Base-by-base conservation (phyloP, 2,797 vertebrate species). In the Onychomys torridus region DNA sequence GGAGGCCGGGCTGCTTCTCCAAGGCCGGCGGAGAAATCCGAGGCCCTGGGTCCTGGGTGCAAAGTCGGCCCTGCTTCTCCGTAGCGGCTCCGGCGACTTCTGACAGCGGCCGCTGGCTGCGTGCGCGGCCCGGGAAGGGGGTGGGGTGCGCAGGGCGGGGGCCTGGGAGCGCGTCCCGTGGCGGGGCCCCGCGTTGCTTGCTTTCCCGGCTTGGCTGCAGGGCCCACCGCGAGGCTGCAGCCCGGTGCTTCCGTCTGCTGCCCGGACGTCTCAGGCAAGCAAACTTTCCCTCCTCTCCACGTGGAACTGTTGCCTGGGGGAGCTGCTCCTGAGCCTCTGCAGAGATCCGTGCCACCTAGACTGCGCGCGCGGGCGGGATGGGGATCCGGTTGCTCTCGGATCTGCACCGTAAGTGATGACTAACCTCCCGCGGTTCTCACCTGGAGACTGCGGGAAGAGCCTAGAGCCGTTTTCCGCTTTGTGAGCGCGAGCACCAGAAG, bases 131-230 rank as follows among this genome's bases (percentile, higher is more conserved):
- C 61, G 29, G 43, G 87, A 88, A 96, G 95, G 96, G 96, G 96
- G 97, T 96, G 97, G 95, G 93, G 97, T 93, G 95, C 96, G 77
- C 95, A n/a, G 96, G 95, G 97, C 94, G 96, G 97, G 96, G 97
- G 95, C 83, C 94, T 90, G 97, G 94, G 93, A 96, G 89, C 91
- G 82, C 95, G 91, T 79, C 96, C 97, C 55, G 95, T 2, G 55
- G 93, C 69, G 32, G 82, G 86, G 94, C 88, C 34, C 34, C n/a
- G 73, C 65, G 32, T 69, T 10, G 82, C 93, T 63, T 46, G 29
- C 43, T 73, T 78, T 73, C 65, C 76, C 73, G 12, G 91, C 73
- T 43, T 27, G 81, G 78, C 94, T 23, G 90, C 52, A 4, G 67
- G 63, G 83, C 88, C 88, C 95, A 81, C 90, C 89, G 82, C 93